These are phyloP conservation scores for Periplaneta americana DNA, from an alignment of 1,140 invertebrate species.

Conservation along the genomic window DNA sequence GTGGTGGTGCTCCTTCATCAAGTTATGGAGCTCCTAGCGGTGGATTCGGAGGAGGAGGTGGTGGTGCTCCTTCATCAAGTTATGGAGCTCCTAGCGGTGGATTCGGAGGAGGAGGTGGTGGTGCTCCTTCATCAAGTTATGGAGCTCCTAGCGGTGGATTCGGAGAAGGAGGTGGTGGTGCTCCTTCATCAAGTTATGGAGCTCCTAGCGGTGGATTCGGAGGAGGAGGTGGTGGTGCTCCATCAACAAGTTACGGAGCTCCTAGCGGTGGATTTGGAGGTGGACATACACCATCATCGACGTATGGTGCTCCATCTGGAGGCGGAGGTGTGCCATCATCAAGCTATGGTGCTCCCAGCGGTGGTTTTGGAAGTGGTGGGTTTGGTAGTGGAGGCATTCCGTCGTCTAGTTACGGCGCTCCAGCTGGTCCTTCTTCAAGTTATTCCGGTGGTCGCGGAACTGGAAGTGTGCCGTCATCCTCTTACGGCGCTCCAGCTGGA, in stretches of 20 bases:
- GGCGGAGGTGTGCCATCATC: constrained; percentile 18
- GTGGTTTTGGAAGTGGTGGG: neutral
- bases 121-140: constrained; percentile 35
- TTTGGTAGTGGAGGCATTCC: constrained; percentile 18
- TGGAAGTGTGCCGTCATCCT: neutral
- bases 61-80: constrained; percentile 1
- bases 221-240: constrained; percentile 7
- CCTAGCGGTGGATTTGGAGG: constrained; percentile 23
- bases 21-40: constrained; percentile 37
- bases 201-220: constrained; percentile 8
- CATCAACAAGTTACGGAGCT: constrained; percentile 30
- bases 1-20: constrained; percentile 28
- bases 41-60: neutral
- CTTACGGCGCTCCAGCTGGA: neutral
- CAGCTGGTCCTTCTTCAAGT: constrained; percentile 10
- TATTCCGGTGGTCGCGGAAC: neutral
- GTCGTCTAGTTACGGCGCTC: constrained; percentile 31
- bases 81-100: constrained; percentile 14
- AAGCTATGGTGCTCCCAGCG: constrained; percentile 11
- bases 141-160: constrained; percentile 29
- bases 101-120: neutral
- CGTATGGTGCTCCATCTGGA: constrained; percentile 24
- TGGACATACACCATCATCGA: constrained; percentile 22
- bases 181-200: constrained; percentile 10
- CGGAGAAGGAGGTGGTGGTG: neutral